Percentiles rank a stretch among this genome's conserved stretches.
phyloP scores from a whole-genome alignment of 2,888 invertebrate genomes.

The Anorthoa munda region DNA sequence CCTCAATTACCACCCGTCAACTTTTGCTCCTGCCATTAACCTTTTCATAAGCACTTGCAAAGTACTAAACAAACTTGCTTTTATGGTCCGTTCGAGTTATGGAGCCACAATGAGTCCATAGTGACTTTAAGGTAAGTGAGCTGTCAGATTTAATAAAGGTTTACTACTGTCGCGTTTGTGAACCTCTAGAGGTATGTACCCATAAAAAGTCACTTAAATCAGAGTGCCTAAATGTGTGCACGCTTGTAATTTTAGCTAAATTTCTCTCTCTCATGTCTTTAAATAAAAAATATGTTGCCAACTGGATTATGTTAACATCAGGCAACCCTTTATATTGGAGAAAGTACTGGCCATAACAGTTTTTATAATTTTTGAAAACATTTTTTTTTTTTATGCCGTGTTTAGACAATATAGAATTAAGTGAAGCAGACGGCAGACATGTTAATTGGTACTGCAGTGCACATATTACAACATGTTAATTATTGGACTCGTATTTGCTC shows the following conservation, averaged over 20 bases:
- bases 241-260: no score
- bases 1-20: slow-evolving; percentile 27
- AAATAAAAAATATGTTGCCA: not conserved
- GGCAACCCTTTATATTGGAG: not conserved
- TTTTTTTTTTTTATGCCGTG: no score
- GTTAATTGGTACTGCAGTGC: not conserved
- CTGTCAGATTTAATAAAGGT: slow-evolving; percentile 39
- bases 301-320: not conserved
- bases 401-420: not conserved
- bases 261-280: no score
- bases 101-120: slow-evolving; percentile 31
- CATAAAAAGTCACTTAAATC: slow-evolving; percentile 9
- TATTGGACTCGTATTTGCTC: not conserved
- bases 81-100: slow-evolving; percentile 40
- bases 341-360: not conserved
- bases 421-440: not conserved
- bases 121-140: slow-evolving; percentile 42
- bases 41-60: slow-evolving; percentile 33
- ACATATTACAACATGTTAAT: not conserved
- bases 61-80: slow-evolving; percentile 48
- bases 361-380: no score
- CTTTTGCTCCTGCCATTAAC: slow-evolving; percentile 38
- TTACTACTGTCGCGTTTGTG: slow-evolving; percentile 16
- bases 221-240: not conserved
- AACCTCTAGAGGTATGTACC: slow-evolving; percentile 1